Evolutionary conservation across 2,888 invertebrate species (phyloP).

Genomic region (Nemotelus pantherinus): DNA sequence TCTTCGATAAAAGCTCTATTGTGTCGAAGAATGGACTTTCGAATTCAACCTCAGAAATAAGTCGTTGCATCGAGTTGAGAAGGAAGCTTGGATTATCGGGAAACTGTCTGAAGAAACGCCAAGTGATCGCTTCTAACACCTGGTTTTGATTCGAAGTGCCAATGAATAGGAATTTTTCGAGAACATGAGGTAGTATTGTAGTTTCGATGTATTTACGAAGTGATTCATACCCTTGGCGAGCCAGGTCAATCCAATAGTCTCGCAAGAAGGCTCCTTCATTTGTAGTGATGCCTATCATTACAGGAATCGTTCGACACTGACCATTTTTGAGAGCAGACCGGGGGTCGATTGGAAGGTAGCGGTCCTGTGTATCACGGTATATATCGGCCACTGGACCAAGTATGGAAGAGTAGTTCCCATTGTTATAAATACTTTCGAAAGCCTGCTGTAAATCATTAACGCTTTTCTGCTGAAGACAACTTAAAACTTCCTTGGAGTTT

Average conservation of each 20-base stretch:
- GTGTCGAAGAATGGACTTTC: constrained; percentile 62
- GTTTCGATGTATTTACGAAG: constrained; percentile 70
- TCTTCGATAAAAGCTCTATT: constrained; percentile 55
- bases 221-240: constrained; percentile 67
- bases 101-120: constrained; percentile 61
- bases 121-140: constrained; percentile 59
- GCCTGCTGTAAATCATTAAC: constrained; percentile 70
- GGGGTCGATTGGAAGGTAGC: constrained; percentile 70
- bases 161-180: constrained; percentile 60
- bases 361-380: constrained; percentile 66
- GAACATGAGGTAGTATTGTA: constrained; percentile 69
- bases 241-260: constrained; percentile 71
- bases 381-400: constrained; percentile 73
- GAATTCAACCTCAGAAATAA: constrained; percentile 61
- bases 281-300: constrained; percentile 75
- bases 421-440: constrained; percentile 70
- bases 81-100: constrained; percentile 54
- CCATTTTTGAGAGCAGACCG: constrained; percentile 67
- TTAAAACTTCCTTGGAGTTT: constrained; percentile 66
- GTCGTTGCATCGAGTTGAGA: constrained; percentile 60
- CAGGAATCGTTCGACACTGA: constrained; percentile 69
- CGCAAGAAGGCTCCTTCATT: constrained; percentile 72
- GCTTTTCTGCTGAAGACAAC: constrained; percentile 72
- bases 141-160: constrained; percentile 49
- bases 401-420: constrained; percentile 68